Evolutionary conservation across 2,888 invertebrate genomes (phyloP).

Genomic region (Andrena haemorrhoa): DNA sequence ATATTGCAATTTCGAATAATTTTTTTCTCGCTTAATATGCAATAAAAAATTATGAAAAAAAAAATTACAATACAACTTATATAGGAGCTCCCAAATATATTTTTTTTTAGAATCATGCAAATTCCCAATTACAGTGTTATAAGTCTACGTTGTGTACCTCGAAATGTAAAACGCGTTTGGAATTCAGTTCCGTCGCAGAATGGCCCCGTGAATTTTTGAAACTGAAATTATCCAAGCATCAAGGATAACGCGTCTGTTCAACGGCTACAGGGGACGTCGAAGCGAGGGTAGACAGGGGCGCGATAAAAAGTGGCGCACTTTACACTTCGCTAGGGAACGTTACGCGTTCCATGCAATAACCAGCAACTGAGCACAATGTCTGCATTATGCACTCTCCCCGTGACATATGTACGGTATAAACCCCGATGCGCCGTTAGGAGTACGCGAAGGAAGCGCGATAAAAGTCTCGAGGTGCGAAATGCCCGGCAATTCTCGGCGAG

Average conservation of each 20-base stretch:
- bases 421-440: neutral
- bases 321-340: constrained; percentile 4
- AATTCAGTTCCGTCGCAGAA: neutral
- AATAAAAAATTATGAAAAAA: too few relatives aligned
- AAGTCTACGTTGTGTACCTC: neutral
- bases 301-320: constrained; percentile 35
- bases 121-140: too few relatives aligned
- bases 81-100: too few relatives aligned
- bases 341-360: constrained; percentile 30
- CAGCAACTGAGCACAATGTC: constrained; percentile 22
- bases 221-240: constrained; percentile 16
- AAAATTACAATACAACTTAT: too few relatives aligned
- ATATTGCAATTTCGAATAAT: too few relatives aligned
- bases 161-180: neutral
- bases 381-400: constrained; percentile 27
- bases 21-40: too few relatives aligned
- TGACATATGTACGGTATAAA: constrained; percentile 6
- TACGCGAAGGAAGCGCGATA: constrained; percentile 9
- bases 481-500: neutral
- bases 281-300: neutral
- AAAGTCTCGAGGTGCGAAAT: constrained; percentile 20
- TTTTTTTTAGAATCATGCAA: too few relatives aligned
- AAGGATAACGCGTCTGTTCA: neutral
- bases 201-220: neutral
- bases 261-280: neutral